Percentiles rank a stretch among this genome's conserved stretches.
Evolutionary conservation across 2,113 vertebrate species (phyloP).

Genomic region (Cynoglossus semilaevis): DNA sequence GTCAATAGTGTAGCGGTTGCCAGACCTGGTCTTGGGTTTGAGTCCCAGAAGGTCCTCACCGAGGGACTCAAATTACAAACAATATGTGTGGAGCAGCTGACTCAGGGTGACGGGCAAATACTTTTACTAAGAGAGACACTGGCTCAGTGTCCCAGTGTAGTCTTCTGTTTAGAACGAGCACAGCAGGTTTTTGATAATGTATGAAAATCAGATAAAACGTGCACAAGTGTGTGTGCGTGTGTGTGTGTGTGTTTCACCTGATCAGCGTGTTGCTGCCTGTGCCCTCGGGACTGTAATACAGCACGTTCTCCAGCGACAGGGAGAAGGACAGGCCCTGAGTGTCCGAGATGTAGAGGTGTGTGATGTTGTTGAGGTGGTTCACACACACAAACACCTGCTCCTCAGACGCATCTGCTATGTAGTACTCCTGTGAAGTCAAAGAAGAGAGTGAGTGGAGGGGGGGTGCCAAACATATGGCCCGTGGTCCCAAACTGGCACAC

Average conservation of each 20-base stretch:
- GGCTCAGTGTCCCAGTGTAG: too few species aligned
- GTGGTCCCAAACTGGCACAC: too few species aligned
- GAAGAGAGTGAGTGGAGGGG: not conserved
- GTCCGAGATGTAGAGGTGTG: conserved; percentile 96
- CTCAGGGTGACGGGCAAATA: not conserved
- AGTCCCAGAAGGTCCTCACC: too few species aligned
- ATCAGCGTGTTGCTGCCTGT: conserved; percentile 90
- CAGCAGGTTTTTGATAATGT: not conserved
- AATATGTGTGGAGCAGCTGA: not conserved
- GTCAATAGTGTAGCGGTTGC: too few species aligned
- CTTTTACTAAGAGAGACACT: not conserved
- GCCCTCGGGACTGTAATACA: conserved; percentile 92
- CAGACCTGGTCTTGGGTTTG: too few species aligned
- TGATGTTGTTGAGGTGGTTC: conserved; percentile 90
- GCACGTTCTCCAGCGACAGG: conserved; percentile 89
- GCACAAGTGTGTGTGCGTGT: conserved; percentile 12
- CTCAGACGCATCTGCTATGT: conserved; percentile 91
- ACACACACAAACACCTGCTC: conserved; percentile 98
- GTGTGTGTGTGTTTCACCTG: conserved; percentile 74
- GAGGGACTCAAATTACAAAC: too few species aligned
- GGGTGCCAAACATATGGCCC: too few species aligned
- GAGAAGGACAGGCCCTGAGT: conserved; percentile 92
- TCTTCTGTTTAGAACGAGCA: not conserved
- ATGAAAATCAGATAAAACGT: not conserved
- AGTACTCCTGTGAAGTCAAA: conserved; percentile 83